These are phyloP conservation scores for Eupithecia exiguata DNA, from an alignment of 2,888 invertebrate genomes.

Conservation along the genomic window DNA sequence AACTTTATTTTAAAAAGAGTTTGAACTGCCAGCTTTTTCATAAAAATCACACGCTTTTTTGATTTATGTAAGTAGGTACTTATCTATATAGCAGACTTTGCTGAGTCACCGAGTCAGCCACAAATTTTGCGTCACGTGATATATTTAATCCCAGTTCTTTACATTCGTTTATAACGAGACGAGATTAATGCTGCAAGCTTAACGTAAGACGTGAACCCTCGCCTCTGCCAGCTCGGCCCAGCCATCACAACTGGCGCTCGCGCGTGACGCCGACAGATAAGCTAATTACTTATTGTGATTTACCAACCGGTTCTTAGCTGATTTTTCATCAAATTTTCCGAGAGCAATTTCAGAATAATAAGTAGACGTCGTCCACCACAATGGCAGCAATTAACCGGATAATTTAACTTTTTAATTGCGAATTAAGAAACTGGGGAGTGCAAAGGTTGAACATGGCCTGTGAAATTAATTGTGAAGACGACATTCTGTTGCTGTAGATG, in stretches of 20 bases:
- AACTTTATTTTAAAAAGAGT: slow-evolving; percentile 29
- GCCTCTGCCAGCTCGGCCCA: slow-evolving; percentile 45
- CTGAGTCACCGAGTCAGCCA: slow-evolving; percentile 52
- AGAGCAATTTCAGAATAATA: slow-evolving; percentile 72
- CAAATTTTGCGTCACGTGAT: slow-evolving; percentile 60
- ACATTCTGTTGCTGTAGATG: slow-evolving; percentile 28
- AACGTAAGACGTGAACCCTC: slow-evolving; percentile 66
- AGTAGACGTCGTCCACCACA: slow-evolving; percentile 73
- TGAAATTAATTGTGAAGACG: slow-evolving; percentile 60
- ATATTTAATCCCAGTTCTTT: slow-evolving; percentile 69
- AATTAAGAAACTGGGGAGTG: slow-evolving; percentile 74
- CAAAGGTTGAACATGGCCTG: slow-evolving; percentile 70
- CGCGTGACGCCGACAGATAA: slow-evolving; percentile 77
- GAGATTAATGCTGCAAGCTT: slow-evolving; percentile 73
- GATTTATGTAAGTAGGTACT: background rate
- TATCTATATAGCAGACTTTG: slow-evolving; percentile 6
- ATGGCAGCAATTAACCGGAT: slow-evolving; percentile 79
- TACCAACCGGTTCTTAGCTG: slow-evolving; percentile 66
- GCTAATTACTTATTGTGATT: slow-evolving; percentile 80
- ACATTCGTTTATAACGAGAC: slow-evolving; percentile 72
- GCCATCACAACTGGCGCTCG: slow-evolving; percentile 50
- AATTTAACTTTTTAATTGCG: slow-evolving; percentile 82
- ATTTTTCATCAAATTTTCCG: slow-evolving; percentile 72
- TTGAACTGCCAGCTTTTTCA: background rate
- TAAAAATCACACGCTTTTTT: background rate